Percentiles rank a stretch among this genome's conserved stretches.
phyloP scores from a whole-genome alignment of 2,888 invertebrate genomes.

The Peribatodes rhomboidaria region DNA sequence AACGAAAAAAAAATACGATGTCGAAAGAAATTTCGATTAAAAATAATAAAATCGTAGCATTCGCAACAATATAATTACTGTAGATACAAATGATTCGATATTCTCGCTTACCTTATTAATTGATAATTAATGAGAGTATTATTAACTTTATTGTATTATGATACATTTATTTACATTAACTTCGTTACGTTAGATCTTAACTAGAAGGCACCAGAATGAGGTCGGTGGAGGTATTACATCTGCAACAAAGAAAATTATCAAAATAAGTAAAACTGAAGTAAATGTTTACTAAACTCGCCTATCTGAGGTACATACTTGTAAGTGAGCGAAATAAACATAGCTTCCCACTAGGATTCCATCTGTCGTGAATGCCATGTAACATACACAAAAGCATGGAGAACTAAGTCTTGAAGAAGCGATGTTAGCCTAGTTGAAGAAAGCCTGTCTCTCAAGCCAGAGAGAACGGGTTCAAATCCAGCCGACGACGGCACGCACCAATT shows the following conservation, averaged over 20 bases:
- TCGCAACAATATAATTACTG: conserved; percentile 56
- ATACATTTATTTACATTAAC: conserved; percentile 80
- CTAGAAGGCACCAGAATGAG: conserved; percentile 86
- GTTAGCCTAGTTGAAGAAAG: no score
- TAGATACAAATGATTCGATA: conserved; percentile 80
- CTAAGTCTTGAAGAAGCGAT: no score
- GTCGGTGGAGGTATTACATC: conserved; percentile 83
- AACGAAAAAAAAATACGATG: conserved; percentile 53
- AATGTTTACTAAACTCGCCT: no score
- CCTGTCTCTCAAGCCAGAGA: no score
- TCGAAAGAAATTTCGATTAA: conserved; percentile 54
- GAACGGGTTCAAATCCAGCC: no score
- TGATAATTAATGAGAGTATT: conserved; percentile 64
- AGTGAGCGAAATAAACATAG: no score
- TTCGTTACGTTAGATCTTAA: conserved; percentile 72
- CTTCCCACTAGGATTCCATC: no score
- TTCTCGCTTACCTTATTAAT: conserved; percentile 71
- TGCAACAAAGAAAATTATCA: conserved; percentile 58
- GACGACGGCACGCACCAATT: no score
- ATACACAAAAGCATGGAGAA: no score
- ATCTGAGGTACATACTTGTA: no score
- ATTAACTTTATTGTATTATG: conserved; percentile 63
- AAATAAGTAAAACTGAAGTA: conserved; percentile 2
- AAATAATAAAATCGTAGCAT: conserved; percentile 44
- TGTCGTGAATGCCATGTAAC: no score